Evolutionary conservation across 2,113 vertebrate species (phyloP), one percentile per base, ranked within the genome.

Genomic region (Aplodontia rufa): DNA sequence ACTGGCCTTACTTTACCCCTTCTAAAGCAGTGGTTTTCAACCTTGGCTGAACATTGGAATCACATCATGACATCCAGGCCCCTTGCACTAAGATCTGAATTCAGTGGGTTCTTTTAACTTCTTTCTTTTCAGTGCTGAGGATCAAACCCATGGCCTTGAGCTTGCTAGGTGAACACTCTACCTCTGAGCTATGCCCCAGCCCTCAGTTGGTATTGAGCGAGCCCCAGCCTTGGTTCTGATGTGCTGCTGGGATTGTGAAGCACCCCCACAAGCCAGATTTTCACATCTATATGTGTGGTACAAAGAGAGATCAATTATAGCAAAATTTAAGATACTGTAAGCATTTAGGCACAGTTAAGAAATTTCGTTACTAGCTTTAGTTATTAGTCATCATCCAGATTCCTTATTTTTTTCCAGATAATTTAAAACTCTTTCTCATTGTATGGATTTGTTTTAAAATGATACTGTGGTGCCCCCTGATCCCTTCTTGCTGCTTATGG

Each of bases 391-490:
- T 45, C 40, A 22, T 14, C 0, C 8, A 72, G 28, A 1, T 49
- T 35, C 8, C 53, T 82, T 79, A 12, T 51, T 40, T 0, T 1
- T 11, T 35, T 47, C 60, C 53, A 81, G 78, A n/a, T 76, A n/a
- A 80, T 87, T 79, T 71, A 51, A 81, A 51, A 87, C 32, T 72
- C 40, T 68, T 90, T 55, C n/a, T 84, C 37, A 32, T 53, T 42
- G 37, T 37, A 26, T 40, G 64, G 84, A 6, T 69, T 90, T 35
- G 13, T 66, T 87, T 60, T 13, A 17, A n/a, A 78, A 60, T 9
- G 55, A 42, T 66, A 69, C 19, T 0, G 4, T 1, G 6, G 35
- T 11, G 47, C 28, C 22, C 0, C 0, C 20, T 11, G n/a, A 13
- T 37, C 16, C 28, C 37, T 20, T 37, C 47, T 3, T 87, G 72